Conservation (phyloP, 2,888 invertebrate species). For the Temnothorax unifasciatus region DNA sequence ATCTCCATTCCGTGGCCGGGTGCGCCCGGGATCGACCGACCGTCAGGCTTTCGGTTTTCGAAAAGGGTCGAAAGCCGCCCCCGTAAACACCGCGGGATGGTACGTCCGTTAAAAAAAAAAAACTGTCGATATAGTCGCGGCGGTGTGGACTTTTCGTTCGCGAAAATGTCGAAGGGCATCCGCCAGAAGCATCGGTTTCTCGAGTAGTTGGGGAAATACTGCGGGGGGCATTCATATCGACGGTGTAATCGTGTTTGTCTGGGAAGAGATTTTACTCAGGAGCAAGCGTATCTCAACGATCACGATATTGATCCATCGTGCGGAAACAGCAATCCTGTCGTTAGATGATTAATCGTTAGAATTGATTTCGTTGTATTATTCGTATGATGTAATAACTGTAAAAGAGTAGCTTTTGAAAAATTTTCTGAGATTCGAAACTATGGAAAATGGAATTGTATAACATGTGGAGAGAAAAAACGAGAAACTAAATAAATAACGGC, state of each 20-base stretch:
- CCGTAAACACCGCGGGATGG: constrained; percentile 46
- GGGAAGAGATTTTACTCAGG: constrained; percentile 52
- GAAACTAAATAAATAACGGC: constrained; percentile 37
- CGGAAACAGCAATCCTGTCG: constrained; percentile 41
- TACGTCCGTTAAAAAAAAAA: constrained; percentile 41
- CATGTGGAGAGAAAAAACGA: background rate
- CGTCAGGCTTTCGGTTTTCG: constrained; percentile 55
- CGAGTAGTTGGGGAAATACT: constrained; percentile 21
- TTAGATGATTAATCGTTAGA: background rate
- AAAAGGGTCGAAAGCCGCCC: constrained; percentile 57
- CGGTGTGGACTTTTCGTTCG: constrained; percentile 37
- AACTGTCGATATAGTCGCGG: constrained; percentile 45
- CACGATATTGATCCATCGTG: constrained; percentile 45
- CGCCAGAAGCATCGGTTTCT: constrained; percentile 17
- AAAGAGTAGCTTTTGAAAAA: background rate
- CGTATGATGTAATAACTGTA: background rate
- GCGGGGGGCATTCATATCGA: constrained; percentile 29
- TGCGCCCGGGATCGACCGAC: constrained; percentile 61
- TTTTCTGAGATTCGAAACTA: background rate
- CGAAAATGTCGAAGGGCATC: constrained; percentile 43
- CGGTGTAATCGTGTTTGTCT: constrained; percentile 43
- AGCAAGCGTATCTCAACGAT: constrained; percentile 49
- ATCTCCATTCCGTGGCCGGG: constrained; percentile 72
- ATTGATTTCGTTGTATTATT: constrained; percentile 17
- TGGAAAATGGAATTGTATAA: background rate